Base-by-base conservation (phyloP, 2,797 vertebrate species). In the Acipenser transmontanus region DNA sequence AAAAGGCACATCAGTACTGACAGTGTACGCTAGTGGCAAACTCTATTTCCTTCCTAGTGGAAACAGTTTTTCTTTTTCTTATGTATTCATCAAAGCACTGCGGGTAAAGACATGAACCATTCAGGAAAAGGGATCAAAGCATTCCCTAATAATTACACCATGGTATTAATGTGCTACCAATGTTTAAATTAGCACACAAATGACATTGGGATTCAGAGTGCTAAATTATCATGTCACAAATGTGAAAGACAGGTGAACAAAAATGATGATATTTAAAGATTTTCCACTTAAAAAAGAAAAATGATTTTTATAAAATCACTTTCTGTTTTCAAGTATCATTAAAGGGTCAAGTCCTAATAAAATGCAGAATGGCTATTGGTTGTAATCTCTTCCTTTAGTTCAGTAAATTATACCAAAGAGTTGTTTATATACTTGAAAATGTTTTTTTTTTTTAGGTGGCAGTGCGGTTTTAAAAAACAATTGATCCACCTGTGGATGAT, bases 151-250 rank as follows among this genome's bases (percentile, higher is more conserved):
- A 67, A 54, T 61, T 62, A 49, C 67, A 60, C 61, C 66, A 59
- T n/a, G 12, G 8, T 57, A 62, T 62, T 66, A 70, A 70, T 63
- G 47, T 47, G 49, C 49, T 70, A 56, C 50, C 14, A 66, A 66
- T 62, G 64, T 66, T 34, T 57, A 49, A 50, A 66, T 62, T 70
- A 65, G 50, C 48, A 50, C 62, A 47, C 59, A 66, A 62, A 70
- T 70, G 13, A 56, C 57, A 65, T 54, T 60, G 49, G n/a, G 50
- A n/a, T 54, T 8, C n/a, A 48, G 50, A 56, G 52, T 61, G 56
- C 47, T 11, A 59, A 59, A 66, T 17, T n/a, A 59, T 47, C 47
- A 34, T 54, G 59, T 50, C 20, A 59, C 47, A 66, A 62, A 65
- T 62, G 56, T 61, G 48, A 69, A 47, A 59, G 50, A 2, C 11